Conservation (phyloP, 2,113 vertebrate species). For the Mormyrus iriodes region DNA sequence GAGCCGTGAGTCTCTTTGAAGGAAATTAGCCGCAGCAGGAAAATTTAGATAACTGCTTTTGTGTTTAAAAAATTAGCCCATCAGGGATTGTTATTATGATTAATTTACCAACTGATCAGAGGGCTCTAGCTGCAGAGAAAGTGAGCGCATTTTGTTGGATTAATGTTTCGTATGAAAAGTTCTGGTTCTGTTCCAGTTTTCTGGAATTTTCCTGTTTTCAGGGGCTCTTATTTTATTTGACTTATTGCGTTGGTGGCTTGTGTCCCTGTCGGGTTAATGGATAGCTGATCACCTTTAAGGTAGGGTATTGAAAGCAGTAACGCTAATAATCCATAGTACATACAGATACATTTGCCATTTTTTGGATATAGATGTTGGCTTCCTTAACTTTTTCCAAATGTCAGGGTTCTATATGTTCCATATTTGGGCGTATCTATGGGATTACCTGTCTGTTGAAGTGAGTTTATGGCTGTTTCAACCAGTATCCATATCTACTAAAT, state of each 20-base stretch:
- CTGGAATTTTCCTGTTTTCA: neutral
- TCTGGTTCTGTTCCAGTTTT: slow-evolving; percentile 3
- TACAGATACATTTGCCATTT: neutral
- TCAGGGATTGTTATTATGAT: slow-evolving; percentile 22
- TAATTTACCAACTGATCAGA: slow-evolving; percentile 26
- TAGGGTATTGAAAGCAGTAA: neutral
- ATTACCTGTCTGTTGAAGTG: neutral
- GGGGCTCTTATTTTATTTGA: neutral
- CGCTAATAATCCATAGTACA: neutral
- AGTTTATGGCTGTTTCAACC: neutral
- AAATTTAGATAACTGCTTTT: slow-evolving; percentile 20
- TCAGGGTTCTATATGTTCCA: neutral
- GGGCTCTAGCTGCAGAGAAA: neutral
- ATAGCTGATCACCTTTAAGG: neutral
- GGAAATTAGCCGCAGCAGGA: slow-evolving; percentile 17
- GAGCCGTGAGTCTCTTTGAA: neutral
- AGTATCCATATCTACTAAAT: neutral
- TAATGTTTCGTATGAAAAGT: slow-evolving; percentile 12
- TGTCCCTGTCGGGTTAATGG: neutral
- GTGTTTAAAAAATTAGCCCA: slow-evolving; percentile 13
- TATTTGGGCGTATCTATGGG: neutral
- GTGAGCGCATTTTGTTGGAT: neutral
- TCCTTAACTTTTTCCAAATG: neutral
- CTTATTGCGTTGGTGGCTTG: neutral
- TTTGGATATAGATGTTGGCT: neutral